These are phyloP conservation scores for Irena cyanogastra DNA, from an alignment of 2,113 vertebrate genomes.

Conservation along the genomic window DNA sequence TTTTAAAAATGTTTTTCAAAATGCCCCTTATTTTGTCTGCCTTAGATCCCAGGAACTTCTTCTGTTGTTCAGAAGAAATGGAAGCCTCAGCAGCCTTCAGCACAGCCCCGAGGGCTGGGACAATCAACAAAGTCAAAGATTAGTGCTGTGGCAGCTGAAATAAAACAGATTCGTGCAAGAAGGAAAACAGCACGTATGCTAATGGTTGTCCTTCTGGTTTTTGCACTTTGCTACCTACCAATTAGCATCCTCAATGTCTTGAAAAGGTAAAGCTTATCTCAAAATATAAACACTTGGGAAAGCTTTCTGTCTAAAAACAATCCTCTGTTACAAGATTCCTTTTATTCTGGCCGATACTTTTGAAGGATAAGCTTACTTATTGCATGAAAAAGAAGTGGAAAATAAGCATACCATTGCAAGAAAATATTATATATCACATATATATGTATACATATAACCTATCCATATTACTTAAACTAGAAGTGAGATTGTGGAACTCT, in stretches of 20 bases:
- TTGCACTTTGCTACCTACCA: constrained; percentile 94
- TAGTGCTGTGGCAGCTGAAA: constrained; percentile 86
- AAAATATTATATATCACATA: not conserved
- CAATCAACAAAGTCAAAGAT: constrained; percentile 79
- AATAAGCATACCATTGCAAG: not conserved
- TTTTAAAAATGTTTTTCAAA: not conserved
- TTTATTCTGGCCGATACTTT: not conserved
- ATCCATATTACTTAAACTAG: not conserved
- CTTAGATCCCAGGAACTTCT: constrained; percentile 90
- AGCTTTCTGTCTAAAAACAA: not conserved
- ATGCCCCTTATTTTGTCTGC: not conserved
- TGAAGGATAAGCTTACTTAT: not conserved
- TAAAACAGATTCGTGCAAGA: constrained; percentile 89
- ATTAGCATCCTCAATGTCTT: constrained; percentile 95
- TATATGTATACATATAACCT: not conserved
- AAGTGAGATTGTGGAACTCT: not conserved
- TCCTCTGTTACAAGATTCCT: not conserved
- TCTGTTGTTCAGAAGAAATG: constrained; percentile 90
- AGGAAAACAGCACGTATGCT: constrained; percentile 96
- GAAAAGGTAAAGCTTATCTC: constrained; percentile 83
- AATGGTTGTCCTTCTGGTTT: constrained; percentile 93
- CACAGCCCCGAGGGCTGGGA: constrained; percentile 65
- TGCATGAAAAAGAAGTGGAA: not conserved
- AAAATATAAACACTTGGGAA: not conserved
- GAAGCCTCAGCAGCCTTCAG: constrained; percentile 79